Evolutionary conservation across 2,113 vertebrate genomes (phyloP).

Genomic region (Centropus bengalensis): DNA sequence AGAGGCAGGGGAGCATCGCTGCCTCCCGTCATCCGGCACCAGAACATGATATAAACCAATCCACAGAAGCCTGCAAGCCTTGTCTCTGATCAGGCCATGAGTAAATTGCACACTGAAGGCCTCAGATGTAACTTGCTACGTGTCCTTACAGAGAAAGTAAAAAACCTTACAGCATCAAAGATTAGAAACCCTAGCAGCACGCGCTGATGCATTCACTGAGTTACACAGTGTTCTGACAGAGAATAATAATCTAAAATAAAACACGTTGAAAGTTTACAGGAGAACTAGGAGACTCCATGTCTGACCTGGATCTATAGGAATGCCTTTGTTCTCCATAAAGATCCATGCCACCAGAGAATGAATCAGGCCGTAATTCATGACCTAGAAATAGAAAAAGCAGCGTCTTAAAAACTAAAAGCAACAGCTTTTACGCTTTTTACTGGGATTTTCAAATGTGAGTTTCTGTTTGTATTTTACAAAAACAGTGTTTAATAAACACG

Average conservation of each 20-base stretch:
- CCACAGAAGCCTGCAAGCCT: not conserved
- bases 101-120: rapidly evolving
- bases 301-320: constrained; percentile 82
- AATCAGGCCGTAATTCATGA: constrained; percentile 81
- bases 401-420: not conserved
- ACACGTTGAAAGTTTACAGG: constrained; percentile 77
- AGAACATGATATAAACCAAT: not conserved
- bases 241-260: not conserved
- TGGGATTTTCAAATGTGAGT: not conserved
- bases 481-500: not conserved
- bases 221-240: not conserved
- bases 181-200: not conserved
- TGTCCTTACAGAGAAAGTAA: not conserved
- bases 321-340: constrained; percentile 84
- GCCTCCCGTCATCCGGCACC: not conserved
- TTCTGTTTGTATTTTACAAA: not conserved
- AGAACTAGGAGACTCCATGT: constrained; percentile 85
- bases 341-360: constrained; percentile 81
- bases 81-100: not conserved
- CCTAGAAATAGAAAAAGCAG: constrained; percentile 71
- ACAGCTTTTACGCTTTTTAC: not conserved
- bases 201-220: not conserved
- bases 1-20: not conserved
- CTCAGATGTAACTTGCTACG: not conserved
- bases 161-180: not conserved